Conservation (phyloP, 2,888 invertebrate genomes). For the Teleogryllus oceanicus region DNA sequence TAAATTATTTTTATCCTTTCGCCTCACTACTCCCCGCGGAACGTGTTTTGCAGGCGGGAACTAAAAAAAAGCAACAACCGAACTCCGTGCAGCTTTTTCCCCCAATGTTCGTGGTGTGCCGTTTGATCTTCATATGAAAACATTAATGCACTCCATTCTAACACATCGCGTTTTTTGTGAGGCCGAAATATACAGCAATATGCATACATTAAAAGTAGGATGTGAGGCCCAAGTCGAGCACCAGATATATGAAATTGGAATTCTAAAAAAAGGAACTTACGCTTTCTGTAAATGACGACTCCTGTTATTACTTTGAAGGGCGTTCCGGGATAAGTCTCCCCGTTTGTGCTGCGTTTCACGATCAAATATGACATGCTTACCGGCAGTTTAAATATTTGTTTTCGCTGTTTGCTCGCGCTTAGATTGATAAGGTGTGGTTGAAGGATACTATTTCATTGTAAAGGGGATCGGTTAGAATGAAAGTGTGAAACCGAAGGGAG, state of each 20-base stretch:
- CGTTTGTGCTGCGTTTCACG: neutral
- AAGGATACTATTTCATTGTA: too few species aligned
- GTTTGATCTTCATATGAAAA: constrained; percentile 18
- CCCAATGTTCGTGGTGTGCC: neutral
- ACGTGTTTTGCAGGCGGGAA: neutral
- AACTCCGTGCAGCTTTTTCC: neutral
- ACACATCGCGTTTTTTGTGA: neutral
- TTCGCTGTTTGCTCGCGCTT: too few species aligned
- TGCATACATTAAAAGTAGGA: constrained; percentile 1
- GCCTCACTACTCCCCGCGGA: neutral
- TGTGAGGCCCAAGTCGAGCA: neutral
- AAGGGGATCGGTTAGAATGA: too few species aligned
- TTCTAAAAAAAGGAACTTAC: neutral
- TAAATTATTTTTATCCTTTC: neutral
- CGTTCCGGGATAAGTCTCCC: neutral
- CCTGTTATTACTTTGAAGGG: neutral
- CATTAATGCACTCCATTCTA: constrained; percentile 1
- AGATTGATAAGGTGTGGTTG: too few species aligned
- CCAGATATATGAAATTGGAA: constrained; percentile 18
- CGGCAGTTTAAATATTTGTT: neutral
- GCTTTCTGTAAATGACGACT: neutral
- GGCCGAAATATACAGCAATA: neutral
- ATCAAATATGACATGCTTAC: neutral
- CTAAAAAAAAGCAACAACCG: neutral
- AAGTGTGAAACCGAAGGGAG: too few species aligned